phyloP scores from a whole-genome alignment of 1,140 invertebrate species.

The Prorops nasuta region DNA sequence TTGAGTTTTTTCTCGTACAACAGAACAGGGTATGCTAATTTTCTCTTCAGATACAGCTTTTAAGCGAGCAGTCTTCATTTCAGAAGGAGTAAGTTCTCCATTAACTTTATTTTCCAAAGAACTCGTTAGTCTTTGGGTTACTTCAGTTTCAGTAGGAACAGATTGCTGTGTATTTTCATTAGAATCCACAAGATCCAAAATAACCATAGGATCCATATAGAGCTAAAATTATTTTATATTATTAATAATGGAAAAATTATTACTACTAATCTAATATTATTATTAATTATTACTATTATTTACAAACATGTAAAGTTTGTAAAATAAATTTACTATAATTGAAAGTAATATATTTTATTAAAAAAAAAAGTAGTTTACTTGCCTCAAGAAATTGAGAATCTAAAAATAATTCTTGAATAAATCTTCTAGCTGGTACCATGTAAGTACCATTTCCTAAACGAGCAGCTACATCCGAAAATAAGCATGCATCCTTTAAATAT shows the following conservation, averaged over 20 bases:
- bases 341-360: too few species aligned
- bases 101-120: conserved; percentile 38
- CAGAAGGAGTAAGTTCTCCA: conserved; percentile 34
- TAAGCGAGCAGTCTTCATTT: conserved; percentile 28
- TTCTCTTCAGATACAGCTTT: conserved; percentile 25
- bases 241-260: conserved; percentile 5
- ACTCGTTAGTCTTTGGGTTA: background rate
- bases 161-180: conserved; percentile 29
- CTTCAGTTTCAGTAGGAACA: conserved; percentile 11
- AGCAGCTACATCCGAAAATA: conserved; percentile 89
- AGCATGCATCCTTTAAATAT: conserved; percentile 83
- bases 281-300: too few species aligned
- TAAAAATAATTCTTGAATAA: conserved; percentile 92
- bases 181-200: conserved; percentile 34
- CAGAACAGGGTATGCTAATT: conserved; percentile 1
- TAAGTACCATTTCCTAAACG: conserved; percentile 78
- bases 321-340: too few species aligned
- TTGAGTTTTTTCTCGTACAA: conserved; percentile 8
- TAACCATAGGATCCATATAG: conserved; percentile 38
- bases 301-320: too few species aligned
- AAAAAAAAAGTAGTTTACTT: too few species aligned
- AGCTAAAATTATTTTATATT: conserved; percentile 24
- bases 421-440: conserved; percentile 77
- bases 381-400: conserved; percentile 75
- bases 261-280: background rate